Evolutionary conservation across 2,888 invertebrate species (phyloP), one percentile per base, ranked within the genome.

Genomic region (Drosophila hamatofila): DNA sequence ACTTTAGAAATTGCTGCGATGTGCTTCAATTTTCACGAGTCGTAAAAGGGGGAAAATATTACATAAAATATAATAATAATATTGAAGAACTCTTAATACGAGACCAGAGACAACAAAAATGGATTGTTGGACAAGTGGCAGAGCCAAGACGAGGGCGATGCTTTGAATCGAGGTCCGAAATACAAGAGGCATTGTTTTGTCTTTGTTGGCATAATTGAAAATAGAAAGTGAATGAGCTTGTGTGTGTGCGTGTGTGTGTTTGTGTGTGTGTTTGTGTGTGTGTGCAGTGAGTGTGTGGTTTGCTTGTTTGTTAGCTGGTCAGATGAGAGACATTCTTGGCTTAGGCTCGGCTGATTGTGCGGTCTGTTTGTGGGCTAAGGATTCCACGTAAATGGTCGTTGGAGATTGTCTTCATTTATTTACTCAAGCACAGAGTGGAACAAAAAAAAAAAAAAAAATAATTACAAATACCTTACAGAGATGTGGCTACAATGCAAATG

Each of bases 151-250:
- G 54, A 44, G 46, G 54, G 39, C 70, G 58, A 25, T 16, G 35
- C 51, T 59, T 58, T 59, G 39, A 62, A 41, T 16, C 59, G 55
- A 62, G 56, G 59, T 54, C 48, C 62, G 23, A 46, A 65, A 35
- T 62, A 61, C 62, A 58, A 49, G 64, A 58, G 68, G 65, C 58
- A 83, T 80, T 73, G 72, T 63, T 67, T 76, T 64, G 68, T 62
- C 62, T 59, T 75, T 73, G 86, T 74, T 78, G 80, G 59, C 86
- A 60, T 85, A 88, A 88, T 83, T 78, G 86, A 80, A 83, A 85
- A 83, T 82, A 60, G 71, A 88, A 88, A 83, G 88, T 82, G 73
- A 71, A 74, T 77, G 58, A n/a, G 37, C 18, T n/a, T 39, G 18
- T 46, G 35, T 54, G 37, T 42, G 51, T 30, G 46, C 12, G 12